Base-by-base conservation (phyloP, 2,113 vertebrate species). In the Sitta europaea region DNA sequence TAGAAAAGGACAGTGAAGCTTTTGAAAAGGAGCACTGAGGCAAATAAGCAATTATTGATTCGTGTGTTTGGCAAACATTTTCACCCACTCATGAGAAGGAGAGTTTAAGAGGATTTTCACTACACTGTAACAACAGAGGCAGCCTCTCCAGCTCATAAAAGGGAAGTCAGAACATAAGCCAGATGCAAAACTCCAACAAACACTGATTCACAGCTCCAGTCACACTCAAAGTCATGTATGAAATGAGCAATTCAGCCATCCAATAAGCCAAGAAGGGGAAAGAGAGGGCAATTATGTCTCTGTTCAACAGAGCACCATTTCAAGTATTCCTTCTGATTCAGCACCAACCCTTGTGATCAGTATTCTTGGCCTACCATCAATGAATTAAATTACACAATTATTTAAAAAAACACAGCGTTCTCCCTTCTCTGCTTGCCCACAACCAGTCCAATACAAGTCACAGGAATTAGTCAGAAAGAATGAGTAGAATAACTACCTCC, bases 161-260 rank as follows among this genome's bases (percentile, higher is more conserved):
- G 95, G 90, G 91, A 97, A 97, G 79, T 90, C 48, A 90, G 96
- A 97, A 94, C 53, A 61, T 45, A 77, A 43, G 94, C 97, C 97
- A 98, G 96, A 96, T 89, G 96, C 87, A 54, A 58, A 95, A 97
- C 92, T 97, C 95, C 97, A 97, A 98, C 98, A 98, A 97, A 97
- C 80, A 95, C 97, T 97, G 98, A 98, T 98, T 98, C 98, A 98
- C 88, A 59, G 90, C 89, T 95, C 94, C 23, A 96, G 95, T 97
- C 97, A 97, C 94, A 97, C 91, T 98, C 95, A 90, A 86, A 97
- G 94, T 98, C 97, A 97, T 67, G 42, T 92, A 96, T 90, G 81
- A 96, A 97, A 97, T 53, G 74, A 94, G 90, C 66, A 62, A 98
- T 96, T 97, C 97, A 97, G 42, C 67, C 88, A 91, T 71, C 76